phyloP scores from a whole-genome alignment of 37 sponge, comb jelly and placozoan genomes.

The Axinella damicornis region DNA sequence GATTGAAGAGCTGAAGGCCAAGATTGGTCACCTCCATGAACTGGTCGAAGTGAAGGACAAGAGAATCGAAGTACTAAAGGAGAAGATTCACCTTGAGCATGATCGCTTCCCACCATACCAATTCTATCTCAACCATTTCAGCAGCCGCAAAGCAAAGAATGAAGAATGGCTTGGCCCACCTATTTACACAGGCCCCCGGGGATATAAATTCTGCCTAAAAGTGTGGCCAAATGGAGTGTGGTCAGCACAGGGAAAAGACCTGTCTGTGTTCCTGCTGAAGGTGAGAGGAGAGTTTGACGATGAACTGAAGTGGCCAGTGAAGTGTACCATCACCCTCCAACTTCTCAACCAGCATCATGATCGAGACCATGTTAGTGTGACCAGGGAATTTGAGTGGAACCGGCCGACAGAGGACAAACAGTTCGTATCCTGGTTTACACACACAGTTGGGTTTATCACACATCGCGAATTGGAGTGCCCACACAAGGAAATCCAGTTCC shows the following conservation, averaged over 20 bases:
- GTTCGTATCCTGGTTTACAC: no score
- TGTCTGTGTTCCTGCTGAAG: neutral
- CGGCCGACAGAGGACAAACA: no score
- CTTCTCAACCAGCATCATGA: conserved; percentile 2
- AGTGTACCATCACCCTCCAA: conserved; percentile 1
- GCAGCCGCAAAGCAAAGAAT: neutral
- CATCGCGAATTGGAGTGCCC: no score
- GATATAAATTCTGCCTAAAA: neutral
- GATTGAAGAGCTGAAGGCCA: neutral
- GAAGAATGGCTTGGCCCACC: neutral
- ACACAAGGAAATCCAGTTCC: no score
- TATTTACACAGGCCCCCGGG: neutral
- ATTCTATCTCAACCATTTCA: neutral
- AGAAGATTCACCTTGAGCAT: neutral
- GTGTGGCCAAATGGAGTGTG: no score
- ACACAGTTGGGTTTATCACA: no score
- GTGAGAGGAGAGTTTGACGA: neutral
- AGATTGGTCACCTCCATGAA: neutral
- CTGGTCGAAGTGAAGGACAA: neutral
- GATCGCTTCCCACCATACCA: neutral
- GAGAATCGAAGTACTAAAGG: no score
- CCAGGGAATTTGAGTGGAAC: no score
- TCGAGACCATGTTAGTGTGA: neutral
- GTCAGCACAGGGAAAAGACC: neutral
- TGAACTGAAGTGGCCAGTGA: neutral